Evolutionary conservation across 2,888 invertebrate species (phyloP).

Genomic region (Clostera curtula): DNA sequence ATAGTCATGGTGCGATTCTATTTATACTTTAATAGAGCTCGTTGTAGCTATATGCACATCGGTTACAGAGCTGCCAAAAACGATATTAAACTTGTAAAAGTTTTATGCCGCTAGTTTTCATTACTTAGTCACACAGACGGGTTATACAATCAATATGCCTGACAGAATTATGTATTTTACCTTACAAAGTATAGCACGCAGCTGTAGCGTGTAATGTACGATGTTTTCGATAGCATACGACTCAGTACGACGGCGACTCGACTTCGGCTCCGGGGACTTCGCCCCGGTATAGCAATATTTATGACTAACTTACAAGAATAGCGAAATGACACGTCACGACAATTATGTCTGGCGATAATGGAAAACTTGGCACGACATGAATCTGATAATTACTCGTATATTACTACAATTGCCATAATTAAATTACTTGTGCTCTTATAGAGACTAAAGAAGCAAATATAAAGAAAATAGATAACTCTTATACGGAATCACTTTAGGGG

Average conservation of each 20-base stretch:
- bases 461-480: conserved; percentile 9
- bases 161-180: conserved; percentile 13
- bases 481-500: conserved; percentile 9
- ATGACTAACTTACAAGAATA: conserved; percentile 38
- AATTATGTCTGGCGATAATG: conserved; percentile 8
- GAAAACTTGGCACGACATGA: conserved; percentile 19
- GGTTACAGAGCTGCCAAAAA: too few relatives aligned
- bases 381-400: conserved; percentile 2
- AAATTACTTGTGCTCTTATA: too few relatives aligned
- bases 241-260: conserved; percentile 13
- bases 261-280: conserved; percentile 39
- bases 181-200: conserved; percentile 31
- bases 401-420: background rate
- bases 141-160: conserved; percentile 5
- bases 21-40: conserved; percentile 1
- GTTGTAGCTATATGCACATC: too few relatives aligned
- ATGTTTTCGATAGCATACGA: conserved; percentile 18
- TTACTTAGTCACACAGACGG: conserved; percentile 10
- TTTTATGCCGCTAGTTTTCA: too few relatives aligned
- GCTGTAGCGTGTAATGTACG: conserved; percentile 29
- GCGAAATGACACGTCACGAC: conserved; percentile 15
- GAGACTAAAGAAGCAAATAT: conserved; percentile 5
- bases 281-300: conserved; percentile 28
- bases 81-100: too few relatives aligned
- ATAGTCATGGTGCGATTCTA: conserved; percentile 1